A percentile compares a stretch with the other conserved stretches of the same genome.
phyloP scores from a whole-genome alignment of 2,888 invertebrate genomes.

The Lagria hirta region DNA sequence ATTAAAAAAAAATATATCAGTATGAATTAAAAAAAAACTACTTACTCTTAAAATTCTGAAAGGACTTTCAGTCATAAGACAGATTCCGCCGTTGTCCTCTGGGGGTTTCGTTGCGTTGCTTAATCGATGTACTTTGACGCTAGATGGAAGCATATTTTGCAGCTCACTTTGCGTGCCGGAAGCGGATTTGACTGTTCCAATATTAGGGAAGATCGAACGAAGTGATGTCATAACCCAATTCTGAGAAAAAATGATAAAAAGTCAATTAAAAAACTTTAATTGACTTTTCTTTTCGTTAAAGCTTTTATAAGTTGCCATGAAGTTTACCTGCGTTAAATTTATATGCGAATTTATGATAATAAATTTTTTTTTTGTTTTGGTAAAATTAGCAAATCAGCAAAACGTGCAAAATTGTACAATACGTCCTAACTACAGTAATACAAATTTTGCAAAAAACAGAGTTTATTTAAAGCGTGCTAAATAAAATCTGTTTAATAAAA shows the following conservation, averaged over 20 bases:
- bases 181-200: conserved; percentile 39
- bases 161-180: conserved; percentile 56
- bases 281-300: conserved; percentile 4
- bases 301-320: no score
- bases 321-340: no score
- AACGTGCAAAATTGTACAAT: no score
- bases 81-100: conserved; percentile 58
- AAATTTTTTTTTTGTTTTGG: no score
- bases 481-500: no score
- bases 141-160: conserved; percentile 60
- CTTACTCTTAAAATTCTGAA: conserved; percentile 71
- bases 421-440: no score
- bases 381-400: no score
- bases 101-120: conserved; percentile 19
- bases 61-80: conserved; percentile 74
- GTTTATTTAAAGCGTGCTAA: no score
- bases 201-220: conserved; percentile 28
- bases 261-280: no score
- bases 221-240: conserved; percentile 50
- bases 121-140: conserved; percentile 36
- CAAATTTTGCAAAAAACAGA: no score
- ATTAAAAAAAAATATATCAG: no score
- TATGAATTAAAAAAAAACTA: conserved; percentile 32
- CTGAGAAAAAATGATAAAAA: conserved; percentile 50
- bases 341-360: no score